Conservation (phyloP, 2,888 invertebrate species). For the Gerris lacustris region DNA sequence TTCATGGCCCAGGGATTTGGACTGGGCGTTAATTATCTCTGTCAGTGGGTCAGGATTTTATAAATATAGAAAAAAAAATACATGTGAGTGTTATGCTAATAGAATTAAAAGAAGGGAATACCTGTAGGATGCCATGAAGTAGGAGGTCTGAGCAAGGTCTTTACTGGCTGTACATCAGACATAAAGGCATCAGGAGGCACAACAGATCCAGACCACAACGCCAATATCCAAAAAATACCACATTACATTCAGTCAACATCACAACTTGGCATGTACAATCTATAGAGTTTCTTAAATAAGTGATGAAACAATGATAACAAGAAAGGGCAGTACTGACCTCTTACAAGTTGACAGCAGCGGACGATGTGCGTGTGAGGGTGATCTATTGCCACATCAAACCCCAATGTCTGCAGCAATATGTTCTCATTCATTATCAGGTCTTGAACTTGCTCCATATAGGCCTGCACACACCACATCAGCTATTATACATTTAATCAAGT, state of each 20-base stretch:
- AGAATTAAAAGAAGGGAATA: conserved; percentile 34
- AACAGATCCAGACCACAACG: not conserved
- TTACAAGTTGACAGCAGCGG: conserved; percentile 86
- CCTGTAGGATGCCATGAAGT: conserved; percentile 98
- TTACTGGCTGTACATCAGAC: conserved; percentile 59
- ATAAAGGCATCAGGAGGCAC: conserved; percentile 11
- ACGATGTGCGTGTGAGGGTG: conserved; percentile 97
- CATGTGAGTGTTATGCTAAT: too few species aligned
- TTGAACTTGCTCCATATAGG: conserved; percentile 64
- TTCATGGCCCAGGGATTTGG: too few species aligned
- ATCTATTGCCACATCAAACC: conserved; percentile 95
- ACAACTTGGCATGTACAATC: not conserved
- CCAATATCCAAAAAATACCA: not conserved
- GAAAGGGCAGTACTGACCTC: conserved; percentile 51
- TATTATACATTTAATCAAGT: not conserved
- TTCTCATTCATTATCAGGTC: conserved; percentile 95
- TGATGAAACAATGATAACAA: not conserved
- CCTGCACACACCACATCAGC: conserved; percentile 36
- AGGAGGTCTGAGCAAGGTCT: conserved; percentile 93
- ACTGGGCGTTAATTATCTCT: too few species aligned
- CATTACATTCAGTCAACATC: not conserved
- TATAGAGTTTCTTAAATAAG: not conserved
- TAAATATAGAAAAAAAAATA: too few species aligned
- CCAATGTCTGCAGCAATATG: conserved; percentile 88
- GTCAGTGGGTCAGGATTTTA: too few species aligned